phyloP scores from a whole-genome alignment of 1,140 invertebrate genomes.

The Aphaenogaster floridana region DNA sequence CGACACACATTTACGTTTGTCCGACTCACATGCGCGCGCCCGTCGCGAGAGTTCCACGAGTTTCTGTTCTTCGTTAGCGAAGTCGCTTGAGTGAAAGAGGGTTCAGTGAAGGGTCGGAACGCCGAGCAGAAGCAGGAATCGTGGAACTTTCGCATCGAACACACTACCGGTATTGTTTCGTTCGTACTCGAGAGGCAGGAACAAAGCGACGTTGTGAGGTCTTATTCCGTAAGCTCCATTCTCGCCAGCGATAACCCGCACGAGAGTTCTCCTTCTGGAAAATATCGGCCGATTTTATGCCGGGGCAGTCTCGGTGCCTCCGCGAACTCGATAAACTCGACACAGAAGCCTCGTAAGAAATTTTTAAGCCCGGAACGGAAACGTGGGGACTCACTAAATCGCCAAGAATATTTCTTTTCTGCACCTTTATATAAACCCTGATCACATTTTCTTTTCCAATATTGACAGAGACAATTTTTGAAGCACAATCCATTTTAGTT shows the following conservation, averaged over 20 bases:
- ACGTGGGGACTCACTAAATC: not conserved
- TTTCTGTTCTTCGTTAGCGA: constrained; percentile 81
- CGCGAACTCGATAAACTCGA: not conserved
- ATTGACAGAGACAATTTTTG: not conserved
- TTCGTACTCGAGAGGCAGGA: constrained; percentile 61
- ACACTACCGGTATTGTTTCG: constrained; percentile 78
- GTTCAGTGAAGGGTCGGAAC: constrained; percentile 69
- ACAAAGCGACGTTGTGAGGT: constrained; percentile 76
- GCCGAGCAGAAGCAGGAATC: constrained; percentile 67
- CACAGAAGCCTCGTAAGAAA: constrained; percentile 9
- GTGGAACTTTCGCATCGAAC: constrained; percentile 76
- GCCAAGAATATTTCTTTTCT: not conserved
- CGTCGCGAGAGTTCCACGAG: constrained; percentile 67
- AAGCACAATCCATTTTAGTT: constrained; percentile 8
- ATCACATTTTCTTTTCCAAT: not conserved
- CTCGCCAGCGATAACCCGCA: constrained; percentile 66
- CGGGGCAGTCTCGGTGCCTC: not conserved
- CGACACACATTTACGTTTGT: constrained; percentile 46
- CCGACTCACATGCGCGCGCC: constrained; percentile 56
- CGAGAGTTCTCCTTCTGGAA: constrained; percentile 45
- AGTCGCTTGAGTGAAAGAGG: constrained; percentile 72
- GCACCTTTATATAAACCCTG: not conserved
- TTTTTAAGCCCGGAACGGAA: not conserved
- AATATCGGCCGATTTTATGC: constrained; percentile 52
- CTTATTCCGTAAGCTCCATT: constrained; percentile 69